phyloP scores from a whole-genome alignment of 2,113 vertebrate species.

The Ibidorhyncha struthersii region DNA sequence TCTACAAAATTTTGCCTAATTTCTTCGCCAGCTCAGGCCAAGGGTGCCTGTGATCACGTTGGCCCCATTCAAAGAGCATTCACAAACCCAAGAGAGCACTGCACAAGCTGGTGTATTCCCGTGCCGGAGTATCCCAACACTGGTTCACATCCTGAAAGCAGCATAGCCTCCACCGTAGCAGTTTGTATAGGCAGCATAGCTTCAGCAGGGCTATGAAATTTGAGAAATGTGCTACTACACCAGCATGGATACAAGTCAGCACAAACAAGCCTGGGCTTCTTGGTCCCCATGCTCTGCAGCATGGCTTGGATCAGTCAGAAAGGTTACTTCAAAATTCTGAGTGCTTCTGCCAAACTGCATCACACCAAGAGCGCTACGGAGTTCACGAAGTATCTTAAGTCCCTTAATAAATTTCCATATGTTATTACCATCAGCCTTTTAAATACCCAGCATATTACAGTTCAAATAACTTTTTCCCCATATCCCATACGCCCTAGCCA shows the following conservation, averaged over 20 bases:
- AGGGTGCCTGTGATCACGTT: not conserved
- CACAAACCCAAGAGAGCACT: not conserved
- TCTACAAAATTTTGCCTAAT: not conserved
- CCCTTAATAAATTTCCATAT: not conserved
- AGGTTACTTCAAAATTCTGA: not conserved
- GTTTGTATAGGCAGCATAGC: not conserved
- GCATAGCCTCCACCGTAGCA: not conserved
- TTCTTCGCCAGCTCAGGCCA: not conserved
- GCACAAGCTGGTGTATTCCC: not conserved
- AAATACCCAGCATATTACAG: not conserved
- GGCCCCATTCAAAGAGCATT: not conserved
- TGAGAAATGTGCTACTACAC: not conserved
- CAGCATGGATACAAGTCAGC: not conserved
- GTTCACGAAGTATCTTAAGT: not conserved
- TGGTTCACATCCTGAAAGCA: not conserved
- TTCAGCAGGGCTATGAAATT: not conserved
- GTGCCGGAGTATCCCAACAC: not conserved
- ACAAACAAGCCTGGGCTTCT: not conserved
- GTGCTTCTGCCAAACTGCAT: not conserved
- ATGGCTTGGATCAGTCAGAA: not conserved
- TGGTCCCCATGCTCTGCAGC: not conserved
- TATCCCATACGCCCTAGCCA: not conserved
- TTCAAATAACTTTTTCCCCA: not conserved
- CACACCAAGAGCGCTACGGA: not conserved
- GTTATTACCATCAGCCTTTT: not conserved